Conservation (phyloP, 2,113 vertebrate genomes). For the Electrona antarctica region DNA sequence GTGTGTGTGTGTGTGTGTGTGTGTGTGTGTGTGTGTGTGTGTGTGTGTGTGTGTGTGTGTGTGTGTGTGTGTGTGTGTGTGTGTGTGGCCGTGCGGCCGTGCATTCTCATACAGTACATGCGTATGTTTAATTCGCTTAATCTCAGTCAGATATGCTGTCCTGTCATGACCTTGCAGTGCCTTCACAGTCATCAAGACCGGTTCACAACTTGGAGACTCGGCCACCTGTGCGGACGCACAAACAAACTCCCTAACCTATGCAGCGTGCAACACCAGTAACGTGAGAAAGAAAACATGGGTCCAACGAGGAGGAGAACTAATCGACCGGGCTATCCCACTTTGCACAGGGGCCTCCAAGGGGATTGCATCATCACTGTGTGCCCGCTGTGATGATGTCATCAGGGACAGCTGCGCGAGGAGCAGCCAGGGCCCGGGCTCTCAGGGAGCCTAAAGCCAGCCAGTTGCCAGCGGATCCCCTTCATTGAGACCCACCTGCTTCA, state of each 20-base stretch:
- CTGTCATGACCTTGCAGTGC: background rate
- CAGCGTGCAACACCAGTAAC: conserved; percentile 34
- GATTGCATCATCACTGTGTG: conserved; percentile 63
- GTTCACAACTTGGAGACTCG: too few relatives aligned
- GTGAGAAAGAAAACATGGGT: conserved; percentile 41
- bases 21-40: too few relatives aligned
- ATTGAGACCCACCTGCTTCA: conserved; percentile 66
- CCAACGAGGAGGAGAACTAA: conserved; percentile 45
- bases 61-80: too few relatives aligned
- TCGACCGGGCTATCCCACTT: conserved; percentile 49
- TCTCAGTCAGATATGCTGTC: conserved; percentile 5
- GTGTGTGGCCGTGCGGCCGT: conserved; percentile 1
- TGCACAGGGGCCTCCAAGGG: conserved; percentile 42
- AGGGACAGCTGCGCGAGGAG: conserved; percentile 68
- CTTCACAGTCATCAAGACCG: too few relatives aligned
- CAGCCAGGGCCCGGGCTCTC: conserved; percentile 47
- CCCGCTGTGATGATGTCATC: conserved; percentile 68
- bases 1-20: too few relatives aligned
- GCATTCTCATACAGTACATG: background rate
- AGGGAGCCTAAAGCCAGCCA: conserved; percentile 57
- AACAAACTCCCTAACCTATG: too few relatives aligned
- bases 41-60: too few relatives aligned
- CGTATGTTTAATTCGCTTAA: conserved; percentile 2
- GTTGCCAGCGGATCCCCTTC: conserved; percentile 63
- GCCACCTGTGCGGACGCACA: too few relatives aligned